Conservation (phyloP, 2,113 vertebrate species). For the Puntigrus tetrazona region DNA sequence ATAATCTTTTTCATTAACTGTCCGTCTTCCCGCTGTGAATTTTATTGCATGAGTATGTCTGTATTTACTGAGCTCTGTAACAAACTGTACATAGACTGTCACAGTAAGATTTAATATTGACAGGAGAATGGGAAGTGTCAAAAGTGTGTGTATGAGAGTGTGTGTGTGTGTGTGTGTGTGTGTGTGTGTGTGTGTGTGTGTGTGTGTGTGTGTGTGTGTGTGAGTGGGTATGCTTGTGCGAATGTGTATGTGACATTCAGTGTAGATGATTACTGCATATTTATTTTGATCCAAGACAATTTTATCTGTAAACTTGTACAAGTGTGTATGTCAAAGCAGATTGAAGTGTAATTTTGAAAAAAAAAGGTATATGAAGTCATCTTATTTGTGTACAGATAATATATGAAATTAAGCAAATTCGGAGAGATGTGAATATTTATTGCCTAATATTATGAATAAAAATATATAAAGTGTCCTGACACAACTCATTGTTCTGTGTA, state of each 20-base stretch:
- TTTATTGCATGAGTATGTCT: slow-evolving; percentile 75
- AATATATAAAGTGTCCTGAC: slow-evolving; percentile 76
- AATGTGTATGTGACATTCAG: slow-evolving; percentile 43
- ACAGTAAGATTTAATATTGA: slow-evolving; percentile 61
- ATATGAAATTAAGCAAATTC: slow-evolving; percentile 72
- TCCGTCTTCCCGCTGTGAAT: slow-evolving; percentile 41
- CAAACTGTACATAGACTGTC: slow-evolving; percentile 74
- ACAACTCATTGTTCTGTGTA: background rate
- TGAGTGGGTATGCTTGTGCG: slow-evolving; percentile 34
- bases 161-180: slow-evolving; percentile 33
- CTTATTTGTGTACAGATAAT: slow-evolving; percentile 69
- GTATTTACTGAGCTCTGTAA: slow-evolving; percentile 74
- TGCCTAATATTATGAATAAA: slow-evolving; percentile 69
- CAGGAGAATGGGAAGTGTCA: slow-evolving; percentile 58
- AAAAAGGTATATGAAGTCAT: slow-evolving; percentile 44
- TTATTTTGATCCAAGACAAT: slow-evolving; percentile 51
- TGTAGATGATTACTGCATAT: slow-evolving; percentile 56
- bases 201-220: slow-evolving; percentile 28
- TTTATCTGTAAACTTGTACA: slow-evolving; percentile 54
- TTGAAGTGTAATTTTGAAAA: slow-evolving; percentile 45
- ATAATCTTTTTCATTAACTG: slow-evolving; percentile 7
- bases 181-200: slow-evolving; percentile 51
- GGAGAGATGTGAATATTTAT: slow-evolving; percentile 80
- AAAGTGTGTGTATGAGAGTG: slow-evolving; percentile 45
- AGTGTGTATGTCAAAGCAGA: slow-evolving; percentile 51